Evolutionary conservation across 2,888 invertebrate genomes (phyloP).

Genomic region (Sthenelais limicola): DNA sequence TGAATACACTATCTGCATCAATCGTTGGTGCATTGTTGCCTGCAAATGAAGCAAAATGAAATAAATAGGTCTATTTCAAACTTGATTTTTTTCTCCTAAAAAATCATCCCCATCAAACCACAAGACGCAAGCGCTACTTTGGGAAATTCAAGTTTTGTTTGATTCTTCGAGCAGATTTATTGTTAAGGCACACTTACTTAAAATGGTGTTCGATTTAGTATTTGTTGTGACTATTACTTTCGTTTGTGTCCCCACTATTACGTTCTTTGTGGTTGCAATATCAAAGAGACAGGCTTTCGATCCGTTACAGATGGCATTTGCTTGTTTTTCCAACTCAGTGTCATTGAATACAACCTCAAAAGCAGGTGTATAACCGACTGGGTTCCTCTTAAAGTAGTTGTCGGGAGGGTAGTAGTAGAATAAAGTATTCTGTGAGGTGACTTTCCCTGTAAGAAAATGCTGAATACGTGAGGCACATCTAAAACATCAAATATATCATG

Average conservation of each 20-base stretch:
- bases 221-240: constrained; percentile 2
- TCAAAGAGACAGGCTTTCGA: constrained; percentile 29
- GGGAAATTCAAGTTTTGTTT: neutral
- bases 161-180: neutral
- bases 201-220: neutral
- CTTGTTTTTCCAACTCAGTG: neutral
- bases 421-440: neutral
- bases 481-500: no score
- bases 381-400: neutral
- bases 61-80: no score
- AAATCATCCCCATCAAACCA: no score
- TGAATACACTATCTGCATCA: neutral
- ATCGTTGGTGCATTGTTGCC: constrained; percentile 2
- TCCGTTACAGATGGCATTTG: neutral
- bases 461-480: no score
- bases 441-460: constrained; percentile 20
- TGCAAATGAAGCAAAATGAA: no score
- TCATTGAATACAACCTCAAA: constrained; percentile 7
- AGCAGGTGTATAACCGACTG: neutral
- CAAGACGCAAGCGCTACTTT: neutral
- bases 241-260: neutral
- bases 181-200: constrained; percentile 5
- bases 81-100: no score
- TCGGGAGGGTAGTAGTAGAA: neutral
- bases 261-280: constrained; percentile 20